Evolutionary conservation across 2,113 vertebrate species (phyloP), one percentile per base, ranked within the genome.

Genomic region (Sminthopsis crassicaudata): DNA sequence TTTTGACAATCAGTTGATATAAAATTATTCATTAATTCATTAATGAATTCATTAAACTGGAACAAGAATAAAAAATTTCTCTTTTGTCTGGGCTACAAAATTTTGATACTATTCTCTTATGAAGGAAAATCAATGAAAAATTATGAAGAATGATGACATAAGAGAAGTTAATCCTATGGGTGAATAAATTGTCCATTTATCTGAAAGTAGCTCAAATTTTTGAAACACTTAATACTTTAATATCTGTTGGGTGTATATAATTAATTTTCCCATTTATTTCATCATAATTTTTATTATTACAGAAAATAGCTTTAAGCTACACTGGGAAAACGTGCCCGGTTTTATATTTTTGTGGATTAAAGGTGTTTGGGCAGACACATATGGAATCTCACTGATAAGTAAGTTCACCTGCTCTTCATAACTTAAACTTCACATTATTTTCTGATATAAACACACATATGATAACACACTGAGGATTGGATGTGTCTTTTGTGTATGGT

Each of bases 281-380:
- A 52, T 88, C 30, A 89, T 53, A 30, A 50, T 93, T 26, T 60
- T 92, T 90, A 67, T 52, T 95, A 95, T 92, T 76, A 52, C 90
- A 92, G 90, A 93, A 67, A 60, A 8, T 93, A 50, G 0, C 19
- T 90, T 51, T 93, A 91, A 50, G 93, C 42, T 92, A 84, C 14
- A n/a, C 55, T 54, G 46, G 36, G 3, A 30, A 96, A 67, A 30
- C 89, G 25, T 92, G 14, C 67, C 46, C 90, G 90, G 0, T 90
- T 96, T 94, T 90, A 92, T 22, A 53, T 95, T 95, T 95, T 96
- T 53, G 6, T 91, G n/a, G 91, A 51, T 91, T 95, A 84, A 93
- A 96, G 94, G 26, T 50, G 91, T 42, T 94, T 23, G 90, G 48
- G 3, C 84, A 30, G 94, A 5, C 55, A 96, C 90, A 90, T 24